Evolutionary conservation across 92 coral and sea anemone species (phyloP).

Genomic region (Epizoanthus stellaris): DNA sequence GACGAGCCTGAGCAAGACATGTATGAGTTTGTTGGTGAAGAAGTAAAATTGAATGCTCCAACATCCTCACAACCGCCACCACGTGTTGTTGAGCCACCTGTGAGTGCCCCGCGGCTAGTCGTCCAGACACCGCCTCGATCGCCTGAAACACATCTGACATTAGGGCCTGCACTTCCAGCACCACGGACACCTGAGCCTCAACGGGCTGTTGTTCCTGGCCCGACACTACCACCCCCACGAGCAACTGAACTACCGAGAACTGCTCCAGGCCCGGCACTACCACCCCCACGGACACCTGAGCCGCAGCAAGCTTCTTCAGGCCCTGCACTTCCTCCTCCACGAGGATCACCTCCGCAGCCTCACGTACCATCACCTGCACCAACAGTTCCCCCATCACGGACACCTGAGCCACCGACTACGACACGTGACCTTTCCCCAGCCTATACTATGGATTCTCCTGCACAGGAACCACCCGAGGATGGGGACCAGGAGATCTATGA

Average conservation of each 20-base stretch:
- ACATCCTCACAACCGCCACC: slow-evolving; percentile 18
- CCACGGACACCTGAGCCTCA: slow-evolving; percentile 35
- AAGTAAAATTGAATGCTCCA: slow-evolving; percentile 12
- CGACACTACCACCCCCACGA: slow-evolving; percentile 32
- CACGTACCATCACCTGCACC: slow-evolving; percentile 4
- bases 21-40: slow-evolving; percentile 37
- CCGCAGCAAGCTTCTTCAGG: background rate
- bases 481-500: slow-evolving; percentile 63
- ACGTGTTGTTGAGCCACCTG: slow-evolving; percentile 35
- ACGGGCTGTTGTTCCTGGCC: background rate
- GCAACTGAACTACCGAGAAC: slow-evolving; percentile 4
- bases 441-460: background rate
- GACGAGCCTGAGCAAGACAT: slow-evolving; percentile 30
- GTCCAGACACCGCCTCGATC: slow-evolving; percentile 27
- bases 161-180: slow-evolving; percentile 27
- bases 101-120: background rate
- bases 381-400: slow-evolving; percentile 12
- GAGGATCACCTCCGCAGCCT: slow-evolving; percentile 16
- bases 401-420: background rate
- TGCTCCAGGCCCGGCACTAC: slow-evolving; percentile 16
- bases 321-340: slow-evolving; percentile 37
- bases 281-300: slow-evolving; percentile 41
- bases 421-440: slow-evolving; percentile 19
- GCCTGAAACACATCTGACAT: slow-evolving; percentile 27
- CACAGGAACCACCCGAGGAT: slow-evolving; percentile 25